phyloP scores from a whole-genome alignment of 2,888 invertebrate genomes.

The Candidula unifasciata region DNA sequence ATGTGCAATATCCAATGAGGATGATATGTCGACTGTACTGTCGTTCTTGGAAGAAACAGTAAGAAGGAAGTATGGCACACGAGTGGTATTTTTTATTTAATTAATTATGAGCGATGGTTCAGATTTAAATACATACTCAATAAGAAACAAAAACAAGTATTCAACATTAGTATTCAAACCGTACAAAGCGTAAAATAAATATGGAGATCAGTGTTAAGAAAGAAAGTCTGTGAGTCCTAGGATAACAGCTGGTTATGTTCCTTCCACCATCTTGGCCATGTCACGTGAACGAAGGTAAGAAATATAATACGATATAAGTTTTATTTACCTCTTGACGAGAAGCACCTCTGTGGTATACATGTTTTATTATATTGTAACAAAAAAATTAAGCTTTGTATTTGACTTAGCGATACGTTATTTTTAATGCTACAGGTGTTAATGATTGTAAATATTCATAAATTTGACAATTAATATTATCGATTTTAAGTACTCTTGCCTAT shows the following conservation, averaged over 20 bases:
- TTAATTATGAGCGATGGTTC: no score
- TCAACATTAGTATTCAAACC: background rate
- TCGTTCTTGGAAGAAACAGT: no score
- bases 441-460: no score
- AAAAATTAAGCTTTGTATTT: no score
- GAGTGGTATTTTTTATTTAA: no score
- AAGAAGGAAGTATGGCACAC: no score
- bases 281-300: constrained; percentile 32
- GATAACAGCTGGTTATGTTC: background rate
- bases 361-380: background rate
- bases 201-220: background rate
- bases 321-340: constrained; percentile 30
- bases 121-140: no score
- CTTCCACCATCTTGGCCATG: constrained; percentile 40
- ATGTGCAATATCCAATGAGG: no score
- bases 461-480: constrained; percentile 51
- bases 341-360: background rate
- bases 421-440: no score
- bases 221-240: background rate
- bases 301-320: background rate
- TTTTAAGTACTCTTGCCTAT: constrained; percentile 48
- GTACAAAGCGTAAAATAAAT: background rate
- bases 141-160: background rate
- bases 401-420: no score
- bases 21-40: no score